phyloP scores from a whole-genome alignment of 2,113 vertebrate species.

The Hassar affinis region DNA sequence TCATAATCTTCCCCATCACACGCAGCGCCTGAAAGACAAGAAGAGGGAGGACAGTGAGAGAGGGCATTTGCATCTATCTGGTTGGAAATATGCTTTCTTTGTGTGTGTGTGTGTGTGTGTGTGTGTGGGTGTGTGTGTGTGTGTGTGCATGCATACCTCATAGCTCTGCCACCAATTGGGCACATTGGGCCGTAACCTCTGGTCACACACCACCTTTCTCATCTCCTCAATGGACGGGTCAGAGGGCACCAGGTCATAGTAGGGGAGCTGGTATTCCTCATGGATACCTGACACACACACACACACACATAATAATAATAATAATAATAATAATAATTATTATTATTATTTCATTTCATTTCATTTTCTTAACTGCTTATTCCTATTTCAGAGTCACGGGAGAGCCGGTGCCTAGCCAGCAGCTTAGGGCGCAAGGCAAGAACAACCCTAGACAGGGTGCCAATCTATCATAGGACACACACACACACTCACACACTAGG shows the following conservation, averaged over 20 bases:
- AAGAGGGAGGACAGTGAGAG: not conserved
- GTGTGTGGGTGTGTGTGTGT: not conserved
- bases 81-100: not conserved
- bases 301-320: too few species aligned
- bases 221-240: slow-evolving; percentile 97
- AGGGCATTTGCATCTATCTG: not conserved
- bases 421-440: too few species aligned
- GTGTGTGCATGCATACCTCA: slow-evolving; percentile 73
- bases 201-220: slow-evolving; percentile 94
- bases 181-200: slow-evolving; percentile 89
- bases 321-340: too few species aligned
- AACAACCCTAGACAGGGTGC: too few species aligned
- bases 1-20: slow-evolving; percentile 97
- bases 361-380: too few species aligned
- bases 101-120: not conserved
- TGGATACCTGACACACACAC: slow-evolving; percentile 78
- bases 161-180: slow-evolving; percentile 98
- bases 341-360: too few species aligned
- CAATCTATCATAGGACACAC: too few species aligned
- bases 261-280: slow-evolving; percentile 95
- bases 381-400: too few species aligned
- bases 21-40: slow-evolving; percentile 78
- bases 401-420: too few species aligned
- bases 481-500: too few species aligned
- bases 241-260: slow-evolving; percentile 92